Evolutionary conservation across 2,888 invertebrate genomes (phyloP), one percentile per base, ranked within the genome.

Genomic region (Lomographa bimaculata): DNA sequence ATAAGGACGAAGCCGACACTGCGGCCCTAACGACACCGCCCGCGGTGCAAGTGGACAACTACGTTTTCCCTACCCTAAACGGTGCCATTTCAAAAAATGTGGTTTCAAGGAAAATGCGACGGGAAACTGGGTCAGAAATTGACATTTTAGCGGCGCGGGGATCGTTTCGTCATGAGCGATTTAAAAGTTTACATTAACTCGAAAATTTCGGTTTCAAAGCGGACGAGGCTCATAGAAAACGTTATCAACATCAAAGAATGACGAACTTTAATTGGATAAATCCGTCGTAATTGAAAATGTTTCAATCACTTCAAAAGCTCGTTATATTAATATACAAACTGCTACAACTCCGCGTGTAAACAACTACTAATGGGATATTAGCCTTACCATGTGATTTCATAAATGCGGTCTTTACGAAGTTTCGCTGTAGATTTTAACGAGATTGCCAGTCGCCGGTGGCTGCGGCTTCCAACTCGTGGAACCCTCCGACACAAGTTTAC

Each of bases 351-450:
- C 54, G 21, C 38, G 41, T 54, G 53, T 64, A 55, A 57, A 57
- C 52, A 61, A 61, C 57, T 59, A 64, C 62, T 63, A 63, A 66
- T 60, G 62, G 64, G 64, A 61, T 70, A 72, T 65, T 70, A 71
- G 67, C 54, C 59, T 61, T 55, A 67, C 66, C 64, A 71, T 75
- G 68, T 73, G 74, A 75, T 80, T 78, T 74, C 70, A 75, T 73
- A 79, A 75, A 78, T 74, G 67, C 63, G 68, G 40, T 57, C 64
- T 71, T 68, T 64, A 70, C 67, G 49, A 76, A 79, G 79, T 80
- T 78, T 68, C 70, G 65, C 64, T 69, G 78, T 74, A 78, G 71
- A 79, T 84, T 84, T 86, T 87, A 85, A 86, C 82, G 79, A 85
- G 81, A 86, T 87, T 84, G 83, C 75, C 69, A 71, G 76, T 71